Base-by-base conservation (phyloP, 1,140 invertebrate species). In the Zaprionus kolodkinae region DNA sequence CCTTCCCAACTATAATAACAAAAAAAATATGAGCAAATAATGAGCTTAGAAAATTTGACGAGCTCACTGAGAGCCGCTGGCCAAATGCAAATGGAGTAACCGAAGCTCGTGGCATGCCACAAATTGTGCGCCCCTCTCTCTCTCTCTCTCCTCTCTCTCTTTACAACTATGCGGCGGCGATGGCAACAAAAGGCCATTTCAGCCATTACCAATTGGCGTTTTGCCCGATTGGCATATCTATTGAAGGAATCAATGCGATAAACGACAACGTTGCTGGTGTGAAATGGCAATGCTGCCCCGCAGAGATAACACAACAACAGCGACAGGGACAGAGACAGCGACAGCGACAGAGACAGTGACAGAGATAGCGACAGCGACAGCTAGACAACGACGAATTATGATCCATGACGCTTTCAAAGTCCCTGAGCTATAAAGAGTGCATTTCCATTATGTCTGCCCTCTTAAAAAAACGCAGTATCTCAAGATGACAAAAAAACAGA, bases 31-130 rank as follows among this genome's bases (percentile, higher is more conserved):
- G 84, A 78, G 77, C 84, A 87, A 87, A 87, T 87, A 87, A 87
- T 87, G 80, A 87, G 84, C 85, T 87, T 87, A 87, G 84, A 87
- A 88, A 88, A 81, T 89, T 84, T 75, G 80, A 88, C 74, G 78
- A 77, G 72, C 55, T 17, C 75, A 30, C 27, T 30, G 3, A 6
- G 27, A 57, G 65, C 69, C 75, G 56, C 56, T 62, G 70, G 83
- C 45, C 55, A 67, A 56, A 76, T 56, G 48, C 74, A 76, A 72
- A 72, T 66, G 61, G 61, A 72, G 66, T 62, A 45, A 36, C 60
- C 60, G 25, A 67, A 52, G 54, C 56, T 69, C 62, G 72, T 59
- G 72, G 72, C 60, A 64, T 71, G 68, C 72, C 67, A 11, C 72
- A 75, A 75, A 71, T 60, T 59, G 43, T 69, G 66, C 52, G 40